These are phyloP conservation scores for Harpegnathos saltator DNA, from an alignment of 1,140 invertebrate species.

Conservation along the genomic window DNA sequence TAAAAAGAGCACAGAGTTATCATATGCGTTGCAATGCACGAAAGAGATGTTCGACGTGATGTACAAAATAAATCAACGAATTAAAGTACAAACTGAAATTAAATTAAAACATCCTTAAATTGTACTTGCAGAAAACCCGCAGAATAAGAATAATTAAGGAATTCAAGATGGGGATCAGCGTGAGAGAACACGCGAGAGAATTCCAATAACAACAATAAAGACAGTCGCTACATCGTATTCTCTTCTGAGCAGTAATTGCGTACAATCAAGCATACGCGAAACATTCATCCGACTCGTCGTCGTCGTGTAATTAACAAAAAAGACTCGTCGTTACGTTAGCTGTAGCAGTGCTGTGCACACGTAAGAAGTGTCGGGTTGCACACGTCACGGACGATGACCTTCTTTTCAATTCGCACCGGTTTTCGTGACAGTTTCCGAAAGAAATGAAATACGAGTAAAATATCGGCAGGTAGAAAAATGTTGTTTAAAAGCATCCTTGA, in stretches of 20 bases:
- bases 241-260: neutral
- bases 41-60: neutral
- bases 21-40: neutral
- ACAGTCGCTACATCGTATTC: too few species aligned
- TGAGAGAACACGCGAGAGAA: too few species aligned
- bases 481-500: neutral
- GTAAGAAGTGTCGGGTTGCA: neutral
- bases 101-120: neutral
- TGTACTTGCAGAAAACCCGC: neutral
- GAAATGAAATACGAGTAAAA: neutral
- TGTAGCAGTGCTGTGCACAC: neutral
- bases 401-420: neutral
- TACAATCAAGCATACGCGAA: neutral
- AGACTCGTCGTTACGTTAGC: neutral
- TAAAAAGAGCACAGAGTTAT: constrained; percentile 32
- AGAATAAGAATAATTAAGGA: neutral
- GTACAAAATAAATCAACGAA: neutral
- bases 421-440: constrained; percentile 24
- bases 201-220: too few species aligned
- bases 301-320: constrained; percentile 18
- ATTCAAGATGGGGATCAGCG: too few species aligned
- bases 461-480: neutral
- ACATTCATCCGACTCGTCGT: neutral
- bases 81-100: too few species aligned
- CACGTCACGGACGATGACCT: constrained; percentile 8